These are phyloP conservation scores for Oasisia sp. DNA, from an alignment of 2,888 invertebrate genomes.

Conservation along the genomic window DNA sequence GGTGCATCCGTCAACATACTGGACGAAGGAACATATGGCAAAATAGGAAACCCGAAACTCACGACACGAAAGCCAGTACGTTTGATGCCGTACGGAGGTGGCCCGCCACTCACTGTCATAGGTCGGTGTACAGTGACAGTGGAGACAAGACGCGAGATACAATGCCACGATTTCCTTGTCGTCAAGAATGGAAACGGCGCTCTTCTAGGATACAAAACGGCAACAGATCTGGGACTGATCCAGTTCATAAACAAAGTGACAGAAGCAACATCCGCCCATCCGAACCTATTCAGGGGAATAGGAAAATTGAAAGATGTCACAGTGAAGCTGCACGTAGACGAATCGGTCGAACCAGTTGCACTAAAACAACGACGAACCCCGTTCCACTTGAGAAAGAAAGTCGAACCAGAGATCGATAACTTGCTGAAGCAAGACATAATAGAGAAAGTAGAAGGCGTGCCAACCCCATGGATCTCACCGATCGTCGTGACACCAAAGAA, in stretches of 20 bases:
- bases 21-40: no score
- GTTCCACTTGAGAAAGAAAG: constrained; percentile 37
- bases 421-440: constrained; percentile 27
- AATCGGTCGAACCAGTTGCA: constrained; percentile 33
- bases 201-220: not conserved
- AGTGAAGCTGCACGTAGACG: constrained; percentile 40
- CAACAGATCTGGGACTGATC: no score
- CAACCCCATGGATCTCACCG: constrained; percentile 30
- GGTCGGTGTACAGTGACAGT: no score
- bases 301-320: constrained; percentile 34
- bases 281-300: constrained; percentile 22
- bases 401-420: not conserved
- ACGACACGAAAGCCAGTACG: no score
- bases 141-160: not conserved
- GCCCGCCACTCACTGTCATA: no score
- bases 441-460: constrained; percentile 26
- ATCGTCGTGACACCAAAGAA: constrained; percentile 29
- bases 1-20: no score
- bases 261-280: not conserved
- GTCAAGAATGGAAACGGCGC: not conserved
- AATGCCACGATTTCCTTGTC: not conserved
- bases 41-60: no score
- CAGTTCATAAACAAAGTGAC: no score
- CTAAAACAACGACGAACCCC: constrained; percentile 42
- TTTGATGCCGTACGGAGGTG: no score